Conservation (phyloP, 2,113 vertebrate genomes). For the Oostethus manadensis region DNA sequence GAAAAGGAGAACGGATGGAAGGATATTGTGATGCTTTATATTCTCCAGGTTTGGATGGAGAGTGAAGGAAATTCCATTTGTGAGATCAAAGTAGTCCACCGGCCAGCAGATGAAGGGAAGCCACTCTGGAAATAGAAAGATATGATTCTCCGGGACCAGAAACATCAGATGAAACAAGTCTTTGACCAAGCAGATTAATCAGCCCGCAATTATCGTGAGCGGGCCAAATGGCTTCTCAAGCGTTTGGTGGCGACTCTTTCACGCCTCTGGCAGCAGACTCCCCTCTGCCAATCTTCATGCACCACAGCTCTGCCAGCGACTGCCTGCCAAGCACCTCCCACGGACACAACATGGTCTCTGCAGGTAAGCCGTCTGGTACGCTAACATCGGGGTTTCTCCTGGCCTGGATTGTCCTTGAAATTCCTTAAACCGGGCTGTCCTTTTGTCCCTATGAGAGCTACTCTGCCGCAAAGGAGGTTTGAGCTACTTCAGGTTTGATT, state of each 20-base stretch:
- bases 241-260: constrained; percentile 84
- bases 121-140: constrained; percentile 8
- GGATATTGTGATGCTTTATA: constrained; percentile 12
- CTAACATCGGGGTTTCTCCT: neutral
- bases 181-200: neutral
- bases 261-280: constrained; percentile 80
- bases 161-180: neutral
- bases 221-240: constrained; percentile 84
- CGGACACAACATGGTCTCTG: constrained; percentile 84
- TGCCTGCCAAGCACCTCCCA: constrained; percentile 85
- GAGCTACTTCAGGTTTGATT: too few relatives aligned
- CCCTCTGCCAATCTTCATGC: constrained; percentile 90
- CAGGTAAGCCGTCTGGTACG: constrained; percentile 77
- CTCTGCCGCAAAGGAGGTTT: too few relatives aligned
- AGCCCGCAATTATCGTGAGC: neutral
- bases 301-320: constrained; percentile 81
- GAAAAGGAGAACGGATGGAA: constrained; percentile 14
- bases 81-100: neutral
- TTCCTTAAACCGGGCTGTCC: too few relatives aligned
- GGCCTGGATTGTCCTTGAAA: too few relatives aligned
- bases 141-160: neutral
- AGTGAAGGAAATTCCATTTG: neutral
- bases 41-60: neutral
- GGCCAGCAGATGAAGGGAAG: neutral
- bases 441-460: too few relatives aligned